phyloP scores from a whole-genome alignment of 2,888 invertebrate species.

The Aphidoletes aphidimyza region DNA sequence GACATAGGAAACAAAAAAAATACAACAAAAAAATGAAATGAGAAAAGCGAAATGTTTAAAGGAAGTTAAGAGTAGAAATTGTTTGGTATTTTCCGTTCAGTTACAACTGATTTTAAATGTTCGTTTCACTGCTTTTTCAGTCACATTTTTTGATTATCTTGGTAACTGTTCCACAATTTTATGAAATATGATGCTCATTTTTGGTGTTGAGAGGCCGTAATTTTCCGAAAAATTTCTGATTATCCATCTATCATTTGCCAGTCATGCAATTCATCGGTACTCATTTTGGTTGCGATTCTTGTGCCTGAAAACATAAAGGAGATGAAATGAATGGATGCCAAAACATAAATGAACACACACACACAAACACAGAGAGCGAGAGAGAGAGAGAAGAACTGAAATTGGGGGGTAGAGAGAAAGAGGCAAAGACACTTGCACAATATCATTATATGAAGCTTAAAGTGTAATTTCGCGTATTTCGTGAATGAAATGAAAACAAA shows the following conservation, averaged over 20 bases:
- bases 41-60: background rate
- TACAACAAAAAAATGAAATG: background rate
- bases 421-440: background rate
- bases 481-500: background rate
- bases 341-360: too few species aligned
- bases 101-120: background rate
- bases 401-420: too few species aligned
- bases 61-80: background rate
- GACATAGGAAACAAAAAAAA: background rate
- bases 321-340: too few species aligned
- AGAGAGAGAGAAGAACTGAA: too few species aligned
- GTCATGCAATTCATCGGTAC: background rate
- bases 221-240: background rate
- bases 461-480: background rate
- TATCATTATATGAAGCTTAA: background rate
- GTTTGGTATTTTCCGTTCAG: background rate
- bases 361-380: too few species aligned
- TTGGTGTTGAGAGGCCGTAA: background rate
- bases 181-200: slow-evolving; percentile 3
- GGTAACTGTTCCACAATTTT: background rate
- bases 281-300: too few species aligned
- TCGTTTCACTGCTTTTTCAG: background rate
- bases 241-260: background rate
- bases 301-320: too few species aligned
- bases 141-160: slow-evolving; percentile 29